Evolutionary conservation across 2,113 vertebrate genomes (phyloP).

Genomic region (human (Homo sapiens)): GRCh38 chr3:25573001-25573500

Average conservation of each 20-base stretch:
- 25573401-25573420: background rate
- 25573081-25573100: background rate
- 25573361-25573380: background rate
- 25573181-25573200: background rate
- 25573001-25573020: background rate
- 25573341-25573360: background rate
- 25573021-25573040: no score
- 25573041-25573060: background rate
- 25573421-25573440: background rate
- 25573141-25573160: no score
- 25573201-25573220: background rate
- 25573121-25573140: background rate
- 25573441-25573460: accelerated
- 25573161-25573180: background rate
- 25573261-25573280: background rate
- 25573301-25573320: background rate
- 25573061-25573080: background rate
- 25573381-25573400: background rate
- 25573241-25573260: background rate
- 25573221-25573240: background rate
- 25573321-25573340: background rate
- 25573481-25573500: accelerated
- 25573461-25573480: accelerated
- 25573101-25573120: background rate
- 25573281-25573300: background rate